Conservation (phyloP, 2,113 vertebrate genomes). For the Origma solitaria region DNA sequence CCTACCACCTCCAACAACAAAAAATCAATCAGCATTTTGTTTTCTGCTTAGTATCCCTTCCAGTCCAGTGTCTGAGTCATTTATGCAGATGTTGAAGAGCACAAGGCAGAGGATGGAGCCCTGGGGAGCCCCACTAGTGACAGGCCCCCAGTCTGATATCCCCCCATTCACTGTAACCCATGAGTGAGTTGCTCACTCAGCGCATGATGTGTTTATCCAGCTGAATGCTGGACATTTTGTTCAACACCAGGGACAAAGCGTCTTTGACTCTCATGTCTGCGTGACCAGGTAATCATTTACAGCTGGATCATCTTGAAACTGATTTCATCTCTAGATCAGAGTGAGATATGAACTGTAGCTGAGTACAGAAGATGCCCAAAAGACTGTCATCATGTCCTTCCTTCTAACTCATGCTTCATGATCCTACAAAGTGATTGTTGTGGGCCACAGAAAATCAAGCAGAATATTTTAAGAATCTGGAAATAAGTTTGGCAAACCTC, state of each 20-base stretch:
- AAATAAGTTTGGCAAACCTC: neutral
- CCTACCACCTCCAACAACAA: neutral
- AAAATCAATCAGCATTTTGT: neutral
- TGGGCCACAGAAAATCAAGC: neutral
- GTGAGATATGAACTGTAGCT: neutral
- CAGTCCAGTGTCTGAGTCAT: neutral
- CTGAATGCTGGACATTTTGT: neutral
- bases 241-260: neutral
- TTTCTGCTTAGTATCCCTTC: neutral
- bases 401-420: neutral
- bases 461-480: neutral
- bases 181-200: neutral
- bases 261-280: neutral
- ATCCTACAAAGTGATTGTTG: neutral
- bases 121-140: neutral
- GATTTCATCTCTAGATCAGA: neutral
- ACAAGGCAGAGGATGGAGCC: neutral
- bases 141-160: neutral
- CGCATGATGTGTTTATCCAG: neutral
- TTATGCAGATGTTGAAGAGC: neutral
- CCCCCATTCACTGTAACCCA: rapidly evolving
- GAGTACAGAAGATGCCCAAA: neutral
- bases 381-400: neutral
- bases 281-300: neutral
- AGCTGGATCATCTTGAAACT: neutral